Evolutionary conservation across 1,140 invertebrate species (phyloP), one percentile per base, ranked within the genome.

Genomic region (Onthophagus taurus): DNA sequence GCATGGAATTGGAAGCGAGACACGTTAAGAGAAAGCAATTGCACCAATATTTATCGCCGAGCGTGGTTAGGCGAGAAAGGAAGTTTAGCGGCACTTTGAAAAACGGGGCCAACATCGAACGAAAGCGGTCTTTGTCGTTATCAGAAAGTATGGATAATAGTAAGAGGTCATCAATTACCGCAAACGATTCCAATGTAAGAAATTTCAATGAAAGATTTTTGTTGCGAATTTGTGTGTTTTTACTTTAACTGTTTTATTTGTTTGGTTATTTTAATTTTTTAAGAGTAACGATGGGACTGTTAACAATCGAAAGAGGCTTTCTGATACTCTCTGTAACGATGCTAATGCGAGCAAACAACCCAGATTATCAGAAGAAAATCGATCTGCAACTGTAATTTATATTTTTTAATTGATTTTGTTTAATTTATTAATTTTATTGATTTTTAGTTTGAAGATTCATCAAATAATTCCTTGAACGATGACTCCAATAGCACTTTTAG

Each of bases 1-100:
- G 88, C 6, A 94, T 93, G 88, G 79, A 80, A 52, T 85, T 97
- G 17, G 91, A 95, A 70, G 80, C 78, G 0, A 72, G 77, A 3
- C 76, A 83, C 54, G 81, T 83, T 0, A 78, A 78, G 31, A 72
- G 75, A 45, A 89, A 83, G 68, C 80, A 88, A 52, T 66, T 91
- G 21, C 70, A 73, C 36, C 75, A 79, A 51, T 90, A 87, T 65
- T 66, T 91, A 46, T 77, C 84, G 11, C 66, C 72, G 4, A 76
- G 76, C 50, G 68, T 88, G 24, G 59, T 89, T 4, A 78, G 78
- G 55, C 72, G 74, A 35, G 78, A 85, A 48, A 75, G 79, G 48
- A 82, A 81, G 59, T 67, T 67, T 0, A 70, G 69, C 48, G 59
- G 50, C n/a, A 53, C 37, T 24, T 14, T 45, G 9, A 33, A 29